These are phyloP conservation scores for Brachystomella parvula DNA, from an alignment of 1,140 invertebrate genomes.

Conservation along the genomic window DNA sequence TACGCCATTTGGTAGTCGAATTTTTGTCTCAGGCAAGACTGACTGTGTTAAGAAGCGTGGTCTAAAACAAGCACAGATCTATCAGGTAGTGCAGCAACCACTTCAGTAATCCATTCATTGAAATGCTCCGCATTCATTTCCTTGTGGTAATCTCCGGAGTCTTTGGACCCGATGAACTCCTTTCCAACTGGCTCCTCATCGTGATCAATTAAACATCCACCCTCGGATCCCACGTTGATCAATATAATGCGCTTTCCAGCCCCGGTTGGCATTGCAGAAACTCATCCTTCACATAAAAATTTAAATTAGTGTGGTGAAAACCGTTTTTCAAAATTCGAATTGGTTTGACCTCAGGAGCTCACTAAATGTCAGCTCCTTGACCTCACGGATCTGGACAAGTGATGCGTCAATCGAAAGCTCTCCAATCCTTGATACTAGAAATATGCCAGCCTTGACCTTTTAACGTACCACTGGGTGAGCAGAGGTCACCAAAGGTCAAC, in stretches of 20 bases:
- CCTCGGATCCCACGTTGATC: background rate
- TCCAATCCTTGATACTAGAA: too few relatives aligned
- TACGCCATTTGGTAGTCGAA: slow-evolving; percentile 4
- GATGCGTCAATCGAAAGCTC: too few relatives aligned
- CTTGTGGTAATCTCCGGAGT: slow-evolving; percentile 20
- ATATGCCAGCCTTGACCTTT: too few relatives aligned
- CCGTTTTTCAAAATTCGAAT: too few relatives aligned
- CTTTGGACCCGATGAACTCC: slow-evolving; percentile 23
- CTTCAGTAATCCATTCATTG: slow-evolving; percentile 13
- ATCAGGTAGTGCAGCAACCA: slow-evolving; percentile 8
- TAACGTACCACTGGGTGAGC: too few relatives aligned
- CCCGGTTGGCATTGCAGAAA: background rate
- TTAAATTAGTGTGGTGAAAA: too few relatives aligned
- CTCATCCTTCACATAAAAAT: too few relatives aligned
- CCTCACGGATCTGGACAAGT: too few relatives aligned
- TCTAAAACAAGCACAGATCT: slow-evolving; percentile 17
- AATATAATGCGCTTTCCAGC: slow-evolving; percentile 5
- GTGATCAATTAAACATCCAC: background rate
- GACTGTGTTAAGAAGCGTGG: slow-evolving; percentile 20
- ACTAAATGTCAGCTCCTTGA: too few relatives aligned
- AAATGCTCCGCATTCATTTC: slow-evolving; percentile 24
- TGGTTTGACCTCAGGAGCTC: too few relatives aligned
- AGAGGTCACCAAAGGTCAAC: too few relatives aligned
- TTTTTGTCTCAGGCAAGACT: background rate
- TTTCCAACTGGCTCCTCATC: background rate